Percentiles rank a stretch among this genome's conserved stretches.
Conservation (phyloP, 2,888 invertebrate genomes). For the Caenorhabditis wallacei region DNA sequence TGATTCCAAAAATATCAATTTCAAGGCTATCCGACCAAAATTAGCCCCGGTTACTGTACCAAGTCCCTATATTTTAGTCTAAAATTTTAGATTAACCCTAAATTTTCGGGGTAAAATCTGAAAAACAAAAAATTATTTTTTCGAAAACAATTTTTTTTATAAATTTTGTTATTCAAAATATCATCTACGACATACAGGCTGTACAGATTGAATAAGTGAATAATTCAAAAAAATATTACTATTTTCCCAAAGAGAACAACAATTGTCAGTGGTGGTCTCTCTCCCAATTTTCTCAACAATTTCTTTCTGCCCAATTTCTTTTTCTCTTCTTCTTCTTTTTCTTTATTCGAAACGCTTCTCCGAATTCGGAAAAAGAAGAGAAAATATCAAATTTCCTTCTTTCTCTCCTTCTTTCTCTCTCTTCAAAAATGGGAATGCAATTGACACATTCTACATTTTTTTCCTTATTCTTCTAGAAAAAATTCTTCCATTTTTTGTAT, state of each 20-base stretch:
- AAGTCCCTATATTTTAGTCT: too few relatives aligned
- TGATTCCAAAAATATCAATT: too few relatives aligned
- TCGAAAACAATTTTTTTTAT: background rate
- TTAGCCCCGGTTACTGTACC: too few relatives aligned
- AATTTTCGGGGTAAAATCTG: too few relatives aligned
- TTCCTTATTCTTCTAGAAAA: background rate
- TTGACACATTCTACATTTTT: conserved; percentile 26
- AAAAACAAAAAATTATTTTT: background rate
- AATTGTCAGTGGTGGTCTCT: too few relatives aligned
- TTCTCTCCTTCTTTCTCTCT: conserved; percentile 27
- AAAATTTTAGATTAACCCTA: too few relatives aligned
- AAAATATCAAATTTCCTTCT: conserved; percentile 53
- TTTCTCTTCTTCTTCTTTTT: conserved; percentile 6
- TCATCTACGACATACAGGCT: too few relatives aligned
- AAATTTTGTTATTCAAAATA: too few relatives aligned
- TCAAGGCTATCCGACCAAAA: too few relatives aligned
- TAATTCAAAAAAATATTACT: background rate
- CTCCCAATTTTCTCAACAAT: background rate
- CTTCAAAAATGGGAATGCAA: conserved; percentile 14
- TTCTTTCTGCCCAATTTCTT: conserved; percentile 7
- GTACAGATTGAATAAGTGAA: too few relatives aligned
- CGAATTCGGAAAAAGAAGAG: background rate
- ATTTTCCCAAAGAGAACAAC: too few relatives aligned
- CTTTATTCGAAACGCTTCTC: background rate
- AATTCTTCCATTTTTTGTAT: background rate